Conservation (phyloP, 2,113 vertebrate species). For the Hemiscyllium ocellatum region DNA sequence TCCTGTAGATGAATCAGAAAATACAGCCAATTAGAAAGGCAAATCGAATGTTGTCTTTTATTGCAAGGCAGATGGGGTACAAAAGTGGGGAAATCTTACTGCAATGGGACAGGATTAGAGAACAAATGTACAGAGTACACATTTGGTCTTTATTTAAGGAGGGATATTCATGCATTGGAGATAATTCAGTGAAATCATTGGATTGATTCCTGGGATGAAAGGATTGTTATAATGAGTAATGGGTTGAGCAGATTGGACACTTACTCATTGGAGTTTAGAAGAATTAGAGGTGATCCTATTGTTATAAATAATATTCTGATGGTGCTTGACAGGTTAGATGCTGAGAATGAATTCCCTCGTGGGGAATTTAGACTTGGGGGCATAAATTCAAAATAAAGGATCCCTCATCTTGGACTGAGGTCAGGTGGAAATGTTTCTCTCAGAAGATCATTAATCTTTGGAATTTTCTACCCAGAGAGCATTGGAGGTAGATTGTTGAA, state of each 20-base stretch:
- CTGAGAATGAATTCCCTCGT: neutral
- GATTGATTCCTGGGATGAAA: neutral
- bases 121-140: neutral
- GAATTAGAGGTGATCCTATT: neutral
- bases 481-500: neutral
- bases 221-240: neutral
- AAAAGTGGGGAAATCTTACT: neutral
- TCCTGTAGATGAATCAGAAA: neutral
- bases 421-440: neutral
- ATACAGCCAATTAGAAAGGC: neutral
- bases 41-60: neutral
- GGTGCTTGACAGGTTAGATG: neutral
- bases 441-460: neutral
- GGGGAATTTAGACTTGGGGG: neutral
- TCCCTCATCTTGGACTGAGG: neutral
- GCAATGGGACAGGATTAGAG: neutral
- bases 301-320: neutral
- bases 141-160: neutral
- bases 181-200: neutral
- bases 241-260: neutral
- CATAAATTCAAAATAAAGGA: neutral
- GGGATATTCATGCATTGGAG: neutral
- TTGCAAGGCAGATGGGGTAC: neutral
- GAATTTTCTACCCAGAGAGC: neutral
- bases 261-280: neutral